These are phyloP conservation scores for Cacoxenus indagator DNA, from an alignment of 2,888 invertebrate species.

Conservation along the genomic window DNA sequence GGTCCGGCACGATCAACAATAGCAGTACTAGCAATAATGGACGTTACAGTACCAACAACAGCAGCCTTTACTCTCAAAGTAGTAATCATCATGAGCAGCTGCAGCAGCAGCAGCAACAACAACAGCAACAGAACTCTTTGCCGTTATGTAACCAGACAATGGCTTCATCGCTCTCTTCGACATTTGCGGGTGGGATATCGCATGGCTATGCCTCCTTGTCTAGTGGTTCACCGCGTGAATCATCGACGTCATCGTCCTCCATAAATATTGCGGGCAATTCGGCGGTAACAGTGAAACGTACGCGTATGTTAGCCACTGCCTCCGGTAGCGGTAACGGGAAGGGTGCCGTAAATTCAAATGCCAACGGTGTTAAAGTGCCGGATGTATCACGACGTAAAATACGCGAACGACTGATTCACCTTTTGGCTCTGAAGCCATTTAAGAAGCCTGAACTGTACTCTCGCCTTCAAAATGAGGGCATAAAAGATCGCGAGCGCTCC, in stretches of 20 bases:
- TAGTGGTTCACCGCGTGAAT: slow-evolving; percentile 51
- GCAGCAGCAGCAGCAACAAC: not conserved
- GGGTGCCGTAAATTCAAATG: slow-evolving; percentile 15
- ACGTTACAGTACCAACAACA: slow-evolving; percentile 32
- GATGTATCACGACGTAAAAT: slow-evolving; percentile 73
- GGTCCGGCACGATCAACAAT: slow-evolving; percentile 57
- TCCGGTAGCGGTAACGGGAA: slow-evolving; percentile 16
- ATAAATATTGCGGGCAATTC: slow-evolving; percentile 31
- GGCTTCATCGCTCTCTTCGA: slow-evolving; percentile 40
- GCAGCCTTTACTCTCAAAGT: slow-evolving; percentile 34
- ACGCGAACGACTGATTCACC: slow-evolving; percentile 92
- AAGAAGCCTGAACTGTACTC: slow-evolving; percentile 92
- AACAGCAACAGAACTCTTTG: not conserved
- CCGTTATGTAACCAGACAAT: slow-evolving; percentile 33
- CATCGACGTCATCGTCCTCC: slow-evolving; percentile 24
- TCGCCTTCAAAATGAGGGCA: slow-evolving; percentile 87
- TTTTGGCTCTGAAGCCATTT: slow-evolving; percentile 91
- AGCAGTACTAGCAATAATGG: slow-evolving; percentile 1
- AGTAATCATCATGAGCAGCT: slow-evolving; percentile 23
- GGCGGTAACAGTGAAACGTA: slow-evolving; percentile 30
- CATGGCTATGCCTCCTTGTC: slow-evolving; percentile 57
- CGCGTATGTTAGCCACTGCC: not conserved
- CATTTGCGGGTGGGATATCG: slow-evolving; percentile 63
- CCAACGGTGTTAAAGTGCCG: slow-evolving; percentile 51
- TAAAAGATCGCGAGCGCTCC: slow-evolving; percentile 85